Base-by-base conservation (phyloP, 2,888 invertebrate genomes). In the Macrosiphum euphorbiae region DNA sequence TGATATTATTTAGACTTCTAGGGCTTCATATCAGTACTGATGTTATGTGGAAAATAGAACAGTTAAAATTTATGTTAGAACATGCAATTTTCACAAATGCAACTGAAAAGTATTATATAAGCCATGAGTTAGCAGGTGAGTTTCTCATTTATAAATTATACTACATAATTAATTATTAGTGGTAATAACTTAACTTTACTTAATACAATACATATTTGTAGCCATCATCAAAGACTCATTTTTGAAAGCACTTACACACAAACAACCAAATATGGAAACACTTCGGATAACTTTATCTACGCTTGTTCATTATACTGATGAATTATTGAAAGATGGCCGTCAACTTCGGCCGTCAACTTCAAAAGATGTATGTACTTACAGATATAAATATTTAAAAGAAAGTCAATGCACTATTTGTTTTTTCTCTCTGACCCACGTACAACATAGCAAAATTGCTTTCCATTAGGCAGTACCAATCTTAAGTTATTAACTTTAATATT, bases 21-120 rank as follows among this genome's bases (percentile, higher is more conserved):
- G 91, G 94, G 10, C 94, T 94, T 90, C 94, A 94, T 78, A 90
- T 92, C 90, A 86, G 86, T 88, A 87, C 89, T 78, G 92, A 94
- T 86, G 41, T 93, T 90, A 55, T 87, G 35, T 94, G 94, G 94
- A 94, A 94, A 94, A 94, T 94, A 20, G 94, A 94, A 55, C 91
- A 94, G 28, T 78, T 94, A 47, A 94, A 94, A 47, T 94, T 94
- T 50, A 94, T 94, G 89, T 86, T 94, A 44, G 94, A 94, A 67
- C 26, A 94, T 44, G 91, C 94, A 3, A 52, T 94, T 50, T 94
- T 94, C 24, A 52, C 91, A 61, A 61, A 55, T n/a, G 55, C 35
- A 10, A 94, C 52, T 58, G 94, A 94, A 20, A 88, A 88, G 78
- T 91, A 87, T 88, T 88, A 94, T n/a, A 93, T 94, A 47, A 94